Percentiles rank a stretch among this genome's conserved stretches.
These are phyloP conservation scores for Drosophila dunni DNA, from an alignment of 1,140 invertebrate genomes.

Conservation along the genomic window DNA sequence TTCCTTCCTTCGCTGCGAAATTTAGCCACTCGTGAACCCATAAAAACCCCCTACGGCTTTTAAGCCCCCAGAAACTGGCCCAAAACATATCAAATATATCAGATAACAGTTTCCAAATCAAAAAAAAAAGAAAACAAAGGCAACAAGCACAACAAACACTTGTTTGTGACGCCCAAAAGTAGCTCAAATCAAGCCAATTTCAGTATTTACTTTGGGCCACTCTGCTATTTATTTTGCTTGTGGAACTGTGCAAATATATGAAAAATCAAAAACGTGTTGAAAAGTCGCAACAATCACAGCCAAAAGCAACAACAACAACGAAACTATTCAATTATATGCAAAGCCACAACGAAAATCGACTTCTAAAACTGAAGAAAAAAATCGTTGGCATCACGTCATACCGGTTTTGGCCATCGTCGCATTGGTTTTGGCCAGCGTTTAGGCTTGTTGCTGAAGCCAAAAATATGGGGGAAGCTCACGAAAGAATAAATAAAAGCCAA, in stretches of 20 bases:
- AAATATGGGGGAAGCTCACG: slow-evolving; percentile 76
- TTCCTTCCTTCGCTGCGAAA: neutral
- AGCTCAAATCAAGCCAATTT: neutral
- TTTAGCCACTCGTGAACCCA: too few species aligned
- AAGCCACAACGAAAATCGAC: slow-evolving; percentile 45
- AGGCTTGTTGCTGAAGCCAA: slow-evolving; percentile 55
- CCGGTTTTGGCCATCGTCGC: slow-evolving; percentile 67
- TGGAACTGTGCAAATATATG: slow-evolving; percentile 31
- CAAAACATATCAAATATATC: slow-evolving; percentile 13
- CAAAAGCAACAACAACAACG: too few species aligned
- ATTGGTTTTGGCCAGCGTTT: slow-evolving; percentile 61
- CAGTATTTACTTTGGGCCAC: slow-evolving; percentile 35
- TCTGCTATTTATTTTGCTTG: slow-evolving; percentile 38
- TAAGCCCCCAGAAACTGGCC: neutral
- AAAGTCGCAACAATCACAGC: slow-evolving; percentile 46
- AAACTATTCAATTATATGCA: slow-evolving; percentile 47
- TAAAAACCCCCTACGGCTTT: too few species aligned
- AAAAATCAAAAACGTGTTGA: slow-evolving; percentile 63
- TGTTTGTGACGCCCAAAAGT: slow-evolving; percentile 39
- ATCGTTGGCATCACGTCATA: slow-evolving; percentile 68
- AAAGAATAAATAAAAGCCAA: slow-evolving; percentile 64
- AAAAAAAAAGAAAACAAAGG: slow-evolving; percentile 4
- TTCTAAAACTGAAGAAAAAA: slow-evolving; percentile 22
- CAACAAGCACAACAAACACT: slow-evolving; percentile 15
- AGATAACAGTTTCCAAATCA: slow-evolving; percentile 24